Conservation (phyloP, 2,888 invertebrate species). For the Coelogynopora nodosa region DNA sequence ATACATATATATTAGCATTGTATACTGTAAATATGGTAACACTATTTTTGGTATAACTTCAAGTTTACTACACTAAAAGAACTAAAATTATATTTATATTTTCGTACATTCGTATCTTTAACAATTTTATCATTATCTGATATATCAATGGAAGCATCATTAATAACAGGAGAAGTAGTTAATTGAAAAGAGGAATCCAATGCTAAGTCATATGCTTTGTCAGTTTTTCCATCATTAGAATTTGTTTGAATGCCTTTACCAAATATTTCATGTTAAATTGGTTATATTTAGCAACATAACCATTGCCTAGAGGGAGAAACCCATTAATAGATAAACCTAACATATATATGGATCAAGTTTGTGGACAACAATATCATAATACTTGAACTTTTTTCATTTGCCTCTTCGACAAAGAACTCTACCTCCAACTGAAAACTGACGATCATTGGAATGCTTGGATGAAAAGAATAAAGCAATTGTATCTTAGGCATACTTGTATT, state of each 20-base stretch:
- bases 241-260: neutral
- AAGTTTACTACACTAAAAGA: too few relatives aligned
- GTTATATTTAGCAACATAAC: slow-evolving; percentile 1
- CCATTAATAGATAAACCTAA: too few relatives aligned
- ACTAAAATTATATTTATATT: too few relatives aligned
- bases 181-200: neutral
- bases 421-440: neutral
- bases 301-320: neutral
- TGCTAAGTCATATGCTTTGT: slow-evolving; percentile 6
- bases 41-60: too few relatives aligned
- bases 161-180: slow-evolving; percentile 9
- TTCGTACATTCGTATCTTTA: too few relatives aligned
- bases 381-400: slow-evolving; percentile 7
- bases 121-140: too few relatives aligned
- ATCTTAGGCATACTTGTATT: slow-evolving; percentile 7
- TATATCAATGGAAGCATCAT: neutral
- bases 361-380: neutral
- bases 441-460: slow-evolving; percentile 4
- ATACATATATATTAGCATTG: too few relatives aligned
- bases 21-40: too few relatives aligned
- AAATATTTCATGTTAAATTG: slow-evolving; percentile 37
- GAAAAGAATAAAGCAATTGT: neutral
- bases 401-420: slow-evolving; percentile 23
- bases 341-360: neutral
- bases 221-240: neutral